Percentiles rank a stretch among this genome's conserved stretches.
These are phyloP conservation scores for Arbacia lixula DNA, from an alignment of 53 echinoderm and acorn worm species.

Conservation along the genomic window DNA sequence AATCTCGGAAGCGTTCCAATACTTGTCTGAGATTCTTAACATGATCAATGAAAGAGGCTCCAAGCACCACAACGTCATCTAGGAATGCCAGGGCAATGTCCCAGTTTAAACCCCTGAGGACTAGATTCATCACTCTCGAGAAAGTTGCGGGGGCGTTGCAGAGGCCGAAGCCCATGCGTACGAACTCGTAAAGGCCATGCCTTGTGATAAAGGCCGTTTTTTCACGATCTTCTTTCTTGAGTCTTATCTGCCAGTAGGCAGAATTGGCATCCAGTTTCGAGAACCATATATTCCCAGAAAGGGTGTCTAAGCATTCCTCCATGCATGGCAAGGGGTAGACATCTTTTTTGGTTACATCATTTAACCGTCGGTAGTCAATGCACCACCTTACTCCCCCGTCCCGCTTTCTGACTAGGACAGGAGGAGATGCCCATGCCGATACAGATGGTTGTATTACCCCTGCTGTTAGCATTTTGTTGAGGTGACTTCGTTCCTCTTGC, in stretches of 20 bases:
- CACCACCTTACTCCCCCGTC: conserved; percentile 20
- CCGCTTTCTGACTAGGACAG: conserved; percentile 5
- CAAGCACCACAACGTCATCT: conserved; percentile 62
- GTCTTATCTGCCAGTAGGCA: conserved; percentile 64
- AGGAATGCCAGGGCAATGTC: conserved; percentile 58
- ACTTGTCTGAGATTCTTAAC: conserved; percentile 46
- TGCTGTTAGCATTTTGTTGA: not conserved
- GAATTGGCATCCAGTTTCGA: conserved; percentile 51
- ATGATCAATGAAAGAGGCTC: conserved; percentile 47
- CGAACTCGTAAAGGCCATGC: conserved; percentile 56
- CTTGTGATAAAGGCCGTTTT: conserved; percentile 73
- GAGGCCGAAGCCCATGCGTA: conserved; percentile 58
- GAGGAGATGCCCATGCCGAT: conserved; percentile 9
- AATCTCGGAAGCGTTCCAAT: conserved; percentile 38
- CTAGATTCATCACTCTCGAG: conserved; percentile 62
- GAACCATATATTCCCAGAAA: conserved; percentile 59
- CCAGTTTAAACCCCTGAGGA: conserved; percentile 64
- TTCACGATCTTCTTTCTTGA: conserved; percentile 41
- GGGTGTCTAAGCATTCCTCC: conserved; percentile 65
- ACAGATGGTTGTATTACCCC: not conserved
- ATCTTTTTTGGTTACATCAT: conserved; percentile 64
- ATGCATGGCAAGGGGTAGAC: conserved; percentile 77
- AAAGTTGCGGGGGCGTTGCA: conserved; percentile 74
- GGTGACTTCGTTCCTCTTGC: not conserved
- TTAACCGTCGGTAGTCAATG: conserved; percentile 53